Evolutionary conservation across 2,888 invertebrate species (phyloP).

Genomic region (Drosophila maculinotata): DNA sequence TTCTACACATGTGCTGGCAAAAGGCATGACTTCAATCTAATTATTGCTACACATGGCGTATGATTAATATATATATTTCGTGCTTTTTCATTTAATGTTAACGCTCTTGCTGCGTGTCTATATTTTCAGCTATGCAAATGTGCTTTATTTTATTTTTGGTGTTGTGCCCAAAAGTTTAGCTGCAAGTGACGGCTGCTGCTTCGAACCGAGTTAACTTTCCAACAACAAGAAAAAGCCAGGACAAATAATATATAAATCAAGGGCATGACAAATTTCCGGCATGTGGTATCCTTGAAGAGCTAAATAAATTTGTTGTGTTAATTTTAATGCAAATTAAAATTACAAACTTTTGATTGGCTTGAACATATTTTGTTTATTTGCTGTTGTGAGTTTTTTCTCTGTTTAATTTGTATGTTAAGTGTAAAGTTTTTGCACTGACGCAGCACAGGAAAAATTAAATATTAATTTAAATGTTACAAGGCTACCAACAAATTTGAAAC

Average conservation of each 20-base stretch:
- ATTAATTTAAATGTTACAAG: constrained; percentile 5
- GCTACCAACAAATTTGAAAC: neutral
- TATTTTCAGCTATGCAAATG: constrained; percentile 71
- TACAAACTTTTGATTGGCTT: constrained; percentile 65
- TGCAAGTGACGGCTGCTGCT: constrained; percentile 9
- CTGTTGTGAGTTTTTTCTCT: neutral
- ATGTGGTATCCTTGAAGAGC: constrained; percentile 20
- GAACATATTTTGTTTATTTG: constrained; percentile 14
- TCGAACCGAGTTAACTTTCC: constrained; percentile 8
- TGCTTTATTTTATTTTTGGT: constrained; percentile 7
- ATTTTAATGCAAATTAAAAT: constrained; percentile 72
- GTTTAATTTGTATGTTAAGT: constrained; percentile 16
- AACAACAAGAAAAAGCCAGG: constrained; percentile 8
- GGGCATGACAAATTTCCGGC: constrained; percentile 8
- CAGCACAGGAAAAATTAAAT: constrained; percentile 5
- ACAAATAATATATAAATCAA: constrained; percentile 41
- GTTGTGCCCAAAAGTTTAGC: constrained; percentile 28
- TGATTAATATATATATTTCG: constrained; percentile 72
- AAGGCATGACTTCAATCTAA: constrained; percentile 35
- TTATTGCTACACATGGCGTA: constrained; percentile 67
- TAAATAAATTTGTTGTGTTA: constrained; percentile 35
- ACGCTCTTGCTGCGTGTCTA: constrained; percentile 41
- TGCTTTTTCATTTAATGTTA: constrained; percentile 63
- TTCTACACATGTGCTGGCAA: constrained; percentile 21
- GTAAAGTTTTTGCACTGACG: constrained; percentile 25